Percentiles rank a stretch among this genome's conserved stretches.
Evolutionary conservation across 2,797 vertebrate species (phyloP).

Genomic region (Xiphorhynchus erythropygius): DNA sequence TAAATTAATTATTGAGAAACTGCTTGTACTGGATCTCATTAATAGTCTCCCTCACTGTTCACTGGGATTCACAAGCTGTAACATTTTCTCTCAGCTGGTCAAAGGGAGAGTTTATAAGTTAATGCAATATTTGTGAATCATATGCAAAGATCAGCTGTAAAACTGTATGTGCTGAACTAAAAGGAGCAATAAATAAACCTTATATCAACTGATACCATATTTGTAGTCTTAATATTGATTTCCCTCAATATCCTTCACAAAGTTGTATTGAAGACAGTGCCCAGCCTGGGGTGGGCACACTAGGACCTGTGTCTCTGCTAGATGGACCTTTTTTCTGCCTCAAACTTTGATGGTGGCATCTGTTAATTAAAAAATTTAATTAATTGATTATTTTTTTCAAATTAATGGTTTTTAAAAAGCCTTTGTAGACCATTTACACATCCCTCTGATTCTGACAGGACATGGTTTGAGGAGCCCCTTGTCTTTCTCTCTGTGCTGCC

Average conservation of each 20-base stretch:
- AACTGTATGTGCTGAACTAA: not conserved
- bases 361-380: too few relatives aligned
- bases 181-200: not conserved
- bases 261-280: not conserved
- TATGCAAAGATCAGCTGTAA: constrained; percentile 51
- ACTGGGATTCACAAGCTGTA: not conserved
- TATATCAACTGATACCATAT: not conserved
- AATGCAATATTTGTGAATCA: constrained; percentile 61
- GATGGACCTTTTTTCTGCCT: not conserved
- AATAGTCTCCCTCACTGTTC: constrained; percentile 3
- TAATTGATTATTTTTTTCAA: not conserved
- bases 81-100: constrained; percentile 42
- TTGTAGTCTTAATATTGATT: not conserved
- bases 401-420: not conserved
- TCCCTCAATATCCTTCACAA: not conserved
- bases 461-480: not conserved
- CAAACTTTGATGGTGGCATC: not conserved
- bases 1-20: constrained; percentile 55
- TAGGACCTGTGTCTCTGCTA: not conserved
- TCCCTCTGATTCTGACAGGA: not conserved
- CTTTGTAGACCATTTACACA: not conserved
- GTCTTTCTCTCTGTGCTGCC: not conserved
- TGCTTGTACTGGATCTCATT: constrained; percentile 44
- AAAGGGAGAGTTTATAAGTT: constrained; percentile 23
- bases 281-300: not conserved